These are phyloP conservation scores for Oryzaephilus surinamensis DNA, from an alignment of 1,140 invertebrate species.

Conservation along the genomic window DNA sequence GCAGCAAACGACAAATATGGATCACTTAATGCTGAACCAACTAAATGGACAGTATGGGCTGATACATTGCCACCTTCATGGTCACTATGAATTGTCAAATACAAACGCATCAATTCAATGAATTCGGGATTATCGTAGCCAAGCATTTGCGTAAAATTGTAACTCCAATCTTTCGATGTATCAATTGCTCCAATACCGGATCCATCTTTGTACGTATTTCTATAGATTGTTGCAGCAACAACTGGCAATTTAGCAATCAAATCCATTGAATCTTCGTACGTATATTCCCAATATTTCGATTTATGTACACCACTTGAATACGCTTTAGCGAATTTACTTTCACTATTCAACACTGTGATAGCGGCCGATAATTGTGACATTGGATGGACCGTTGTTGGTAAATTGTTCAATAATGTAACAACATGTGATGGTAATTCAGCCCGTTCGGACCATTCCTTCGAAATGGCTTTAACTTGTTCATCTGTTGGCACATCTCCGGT, in stretches of 20 bases:
- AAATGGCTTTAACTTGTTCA: constrained; percentile 62
- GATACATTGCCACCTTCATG: constrained; percentile 85
- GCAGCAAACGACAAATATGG: constrained; percentile 79
- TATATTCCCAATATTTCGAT: constrained; percentile 73
- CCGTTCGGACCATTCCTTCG: constrained; percentile 74
- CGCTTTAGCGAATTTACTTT: constrained; percentile 79
- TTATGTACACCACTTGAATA: constrained; percentile 74
- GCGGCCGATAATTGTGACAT: constrained; percentile 84
- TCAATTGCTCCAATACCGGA: constrained; percentile 71
- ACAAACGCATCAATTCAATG: constrained; percentile 76
- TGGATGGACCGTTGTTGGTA: constrained; percentile 72
- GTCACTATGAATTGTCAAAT: constrained; percentile 83
- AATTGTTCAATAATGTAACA: constrained; percentile 79
- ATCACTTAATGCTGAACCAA: constrained; percentile 81
- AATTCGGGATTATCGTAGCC: constrained; percentile 71
- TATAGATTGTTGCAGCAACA: constrained; percentile 81
- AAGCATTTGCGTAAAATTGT: constrained; percentile 75
- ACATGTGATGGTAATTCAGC: constrained; percentile 77
- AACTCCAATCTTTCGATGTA: constrained; percentile 73
- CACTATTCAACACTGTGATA: constrained; percentile 71
- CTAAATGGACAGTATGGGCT: constrained; percentile 78
- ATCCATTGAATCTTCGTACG: constrained; percentile 82
- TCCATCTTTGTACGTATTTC: constrained; percentile 65
- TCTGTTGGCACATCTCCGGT: constrained; percentile 77
- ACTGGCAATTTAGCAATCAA: constrained; percentile 82